Conservation (phyloP, 1,140 invertebrate species). For the Drusus annulatus region DNA sequence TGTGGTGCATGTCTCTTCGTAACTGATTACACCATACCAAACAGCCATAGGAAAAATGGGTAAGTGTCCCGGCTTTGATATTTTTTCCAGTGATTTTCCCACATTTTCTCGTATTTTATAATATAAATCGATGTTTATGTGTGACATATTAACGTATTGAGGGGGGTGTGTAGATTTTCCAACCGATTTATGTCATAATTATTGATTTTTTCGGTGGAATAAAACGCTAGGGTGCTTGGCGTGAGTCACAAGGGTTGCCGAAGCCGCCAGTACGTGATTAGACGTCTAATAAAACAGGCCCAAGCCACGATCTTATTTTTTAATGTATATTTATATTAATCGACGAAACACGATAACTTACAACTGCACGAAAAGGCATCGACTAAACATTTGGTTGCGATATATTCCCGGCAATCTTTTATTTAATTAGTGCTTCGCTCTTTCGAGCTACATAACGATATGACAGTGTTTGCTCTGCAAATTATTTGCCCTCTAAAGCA, state of each 20-base stretch:
- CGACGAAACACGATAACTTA: background rate
- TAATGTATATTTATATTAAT: slow-evolving; percentile 13
- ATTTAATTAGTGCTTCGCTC: slow-evolving; percentile 2
- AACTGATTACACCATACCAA: slow-evolving; percentile 27
- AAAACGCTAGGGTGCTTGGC: slow-evolving; percentile 27
- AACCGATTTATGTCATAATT: slow-evolving; percentile 44
- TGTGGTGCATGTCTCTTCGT: slow-evolving; percentile 26
- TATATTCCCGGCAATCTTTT: background rate
- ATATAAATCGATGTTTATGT: slow-evolving; percentile 3
- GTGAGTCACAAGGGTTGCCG: slow-evolving; percentile 21
- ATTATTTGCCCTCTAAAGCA: background rate
- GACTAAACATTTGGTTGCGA: background rate
- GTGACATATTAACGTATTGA: background rate
- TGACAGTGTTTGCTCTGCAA: slow-evolving; percentile 4
- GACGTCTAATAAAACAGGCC: slow-evolving; percentile 4
- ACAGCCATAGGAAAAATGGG: slow-evolving; percentile 24
- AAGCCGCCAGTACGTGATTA: slow-evolving; percentile 17
- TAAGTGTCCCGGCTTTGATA: slow-evolving; percentile 47
- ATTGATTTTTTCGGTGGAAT: slow-evolving; percentile 39
- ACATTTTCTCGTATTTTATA: slow-evolving; percentile 13
- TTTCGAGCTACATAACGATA: background rate
- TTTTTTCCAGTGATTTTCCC: slow-evolving; percentile 17
- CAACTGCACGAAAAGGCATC: background rate
- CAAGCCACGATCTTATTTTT: background rate
- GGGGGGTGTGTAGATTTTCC: background rate